Percentiles rank a stretch among this genome's conserved stretches.
These are phyloP conservation scores for Aphidoletes aphidimyza DNA, from an alignment of 2,888 invertebrate genomes.

Conservation along the genomic window DNA sequence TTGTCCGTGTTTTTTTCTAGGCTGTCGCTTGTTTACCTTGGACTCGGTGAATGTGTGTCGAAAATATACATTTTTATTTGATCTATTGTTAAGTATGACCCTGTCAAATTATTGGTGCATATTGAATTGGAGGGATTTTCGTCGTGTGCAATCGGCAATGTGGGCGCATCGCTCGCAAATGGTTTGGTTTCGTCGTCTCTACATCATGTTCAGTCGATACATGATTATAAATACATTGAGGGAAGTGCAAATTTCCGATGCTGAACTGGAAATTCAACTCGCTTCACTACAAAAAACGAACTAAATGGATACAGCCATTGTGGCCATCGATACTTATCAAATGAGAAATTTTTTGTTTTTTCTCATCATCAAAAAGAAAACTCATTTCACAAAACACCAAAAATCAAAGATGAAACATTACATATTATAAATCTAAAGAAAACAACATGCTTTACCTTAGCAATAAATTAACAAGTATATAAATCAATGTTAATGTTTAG, in stretches of 20 bases:
- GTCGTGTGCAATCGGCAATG: conserved; percentile 81
- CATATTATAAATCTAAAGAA: no score
- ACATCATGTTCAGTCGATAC: conserved; percentile 89
- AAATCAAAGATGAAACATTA: no score
- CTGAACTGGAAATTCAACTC: conserved; percentile 78
- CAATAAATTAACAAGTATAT: neutral
- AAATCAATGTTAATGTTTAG: neutral
- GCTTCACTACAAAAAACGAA: conserved; percentile 10
- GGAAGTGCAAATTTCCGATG: conserved; percentile 78
- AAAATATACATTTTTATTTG: conserved; percentile 86
- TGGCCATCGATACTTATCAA: neutral
- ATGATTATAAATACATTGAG: conserved; percentile 89
- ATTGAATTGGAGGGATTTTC: conserved; percentile 72
- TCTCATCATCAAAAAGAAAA: neutral
- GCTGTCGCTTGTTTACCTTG: conserved; percentile 83
- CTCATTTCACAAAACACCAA: neutral
- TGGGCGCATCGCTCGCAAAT: conserved; percentile 88
- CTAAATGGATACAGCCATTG: neutral
- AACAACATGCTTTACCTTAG: neutral
- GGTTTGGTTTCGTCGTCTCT: conserved; percentile 93
- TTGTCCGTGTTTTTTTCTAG: conserved; percentile 65
- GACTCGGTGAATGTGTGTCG: conserved; percentile 86
- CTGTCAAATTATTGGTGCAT: conserved; percentile 83
- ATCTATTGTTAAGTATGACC: conserved; percentile 83
- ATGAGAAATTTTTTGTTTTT: neutral